These are phyloP conservation scores for Abrostola tripartita DNA, from an alignment of 2,888 invertebrate species.

Conservation along the genomic window DNA sequence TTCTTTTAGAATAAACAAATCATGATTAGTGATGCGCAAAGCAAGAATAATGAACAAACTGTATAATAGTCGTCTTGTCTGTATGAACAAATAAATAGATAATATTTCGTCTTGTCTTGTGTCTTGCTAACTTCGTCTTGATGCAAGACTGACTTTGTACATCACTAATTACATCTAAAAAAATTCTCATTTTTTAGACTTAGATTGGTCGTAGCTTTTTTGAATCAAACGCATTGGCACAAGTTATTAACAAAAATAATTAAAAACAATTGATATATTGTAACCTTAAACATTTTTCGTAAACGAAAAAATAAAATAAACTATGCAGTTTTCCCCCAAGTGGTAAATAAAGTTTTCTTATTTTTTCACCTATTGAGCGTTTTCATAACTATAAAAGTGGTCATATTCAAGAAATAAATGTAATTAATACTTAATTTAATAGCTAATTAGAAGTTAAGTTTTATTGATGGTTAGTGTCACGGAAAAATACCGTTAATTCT, in stretches of 20 bases:
- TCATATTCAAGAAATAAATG: slow-evolving; percentile 60
- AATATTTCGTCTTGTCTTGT: slow-evolving; percentile 29
- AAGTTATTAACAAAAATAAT: slow-evolving; percentile 60
- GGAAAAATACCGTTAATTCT: slow-evolving; percentile 50
- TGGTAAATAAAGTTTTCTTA: slow-evolving; percentile 48
- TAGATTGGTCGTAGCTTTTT: slow-evolving; percentile 65
- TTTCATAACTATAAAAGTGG: slow-evolving; percentile 54
- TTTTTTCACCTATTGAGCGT: slow-evolving; percentile 64
- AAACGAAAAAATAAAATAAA: slow-evolving; percentile 47
- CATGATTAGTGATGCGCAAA: slow-evolving; percentile 58
- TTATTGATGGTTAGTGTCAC: slow-evolving; percentile 35
- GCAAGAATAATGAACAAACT: slow-evolving; percentile 44
- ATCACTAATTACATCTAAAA: slow-evolving; percentile 56
- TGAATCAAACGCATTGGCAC: slow-evolving; percentile 72
- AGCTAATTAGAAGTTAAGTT: slow-evolving; percentile 52
- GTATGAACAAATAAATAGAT: slow-evolving; percentile 40
- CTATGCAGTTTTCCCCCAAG: slow-evolving; percentile 37
- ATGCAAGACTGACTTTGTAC: slow-evolving; percentile 55
- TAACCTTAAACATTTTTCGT: slow-evolving; percentile 49
- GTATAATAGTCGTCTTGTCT: slow-evolving; percentile 22
- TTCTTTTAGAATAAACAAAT: slow-evolving; percentile 67
- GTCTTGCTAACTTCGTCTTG: slow-evolving; percentile 40
- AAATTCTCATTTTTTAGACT: slow-evolving; percentile 47
- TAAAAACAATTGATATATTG: slow-evolving; percentile 45
- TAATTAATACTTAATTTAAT: slow-evolving; percentile 63